A percentile compares a stretch with the other conserved stretches of the same genome.
Conservation (phyloP, 2,888 invertebrate genomes). For the Dolichopus griseipennis region DNA sequence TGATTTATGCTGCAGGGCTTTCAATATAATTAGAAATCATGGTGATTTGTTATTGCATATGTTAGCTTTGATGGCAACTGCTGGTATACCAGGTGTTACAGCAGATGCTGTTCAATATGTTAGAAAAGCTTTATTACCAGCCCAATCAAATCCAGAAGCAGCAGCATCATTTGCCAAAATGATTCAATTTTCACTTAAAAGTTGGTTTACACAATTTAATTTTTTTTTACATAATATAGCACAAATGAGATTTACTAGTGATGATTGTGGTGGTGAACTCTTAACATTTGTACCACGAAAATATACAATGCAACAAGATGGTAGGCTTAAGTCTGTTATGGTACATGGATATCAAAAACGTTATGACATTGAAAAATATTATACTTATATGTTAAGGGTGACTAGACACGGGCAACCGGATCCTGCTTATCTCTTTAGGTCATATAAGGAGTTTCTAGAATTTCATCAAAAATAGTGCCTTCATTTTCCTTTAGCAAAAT, state of each 20-base stretch:
- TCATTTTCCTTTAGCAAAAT: constrained; percentile 83
- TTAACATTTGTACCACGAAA: constrained; percentile 90
- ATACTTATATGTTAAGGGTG: constrained; percentile 82
- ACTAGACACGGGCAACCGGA: constrained; percentile 78
- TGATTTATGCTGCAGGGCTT: constrained; percentile 96
- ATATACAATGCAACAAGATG: constrained; percentile 84
- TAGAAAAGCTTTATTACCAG: constrained; percentile 78
- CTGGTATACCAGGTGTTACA: constrained; percentile 60
- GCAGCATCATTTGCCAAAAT: constrained; percentile 92
- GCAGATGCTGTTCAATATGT: constrained; percentile 88
- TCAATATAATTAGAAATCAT: constrained; percentile 87
- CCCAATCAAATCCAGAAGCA: constrained; percentile 87
- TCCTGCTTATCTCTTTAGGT: constrained; percentile 80
- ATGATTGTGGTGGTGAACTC: constrained; percentile 69
- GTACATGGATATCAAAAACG: constrained; percentile 88
- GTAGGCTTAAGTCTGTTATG: constrained; percentile 72
- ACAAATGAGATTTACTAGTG: constrained; percentile 83
- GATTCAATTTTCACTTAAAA: constrained; percentile 90
- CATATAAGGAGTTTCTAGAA: constrained; percentile 95
- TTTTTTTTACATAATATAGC: constrained; percentile 97
- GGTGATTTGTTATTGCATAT: constrained; percentile 83
- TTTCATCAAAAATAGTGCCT: constrained; percentile 88
- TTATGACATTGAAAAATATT: constrained; percentile 95
- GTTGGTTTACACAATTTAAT: constrained; percentile 92
- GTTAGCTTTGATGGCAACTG: constrained; percentile 61